phyloP scores from a whole-genome alignment of 1,140 invertebrate genomes.

The Brachionus plicatilis region DNA sequence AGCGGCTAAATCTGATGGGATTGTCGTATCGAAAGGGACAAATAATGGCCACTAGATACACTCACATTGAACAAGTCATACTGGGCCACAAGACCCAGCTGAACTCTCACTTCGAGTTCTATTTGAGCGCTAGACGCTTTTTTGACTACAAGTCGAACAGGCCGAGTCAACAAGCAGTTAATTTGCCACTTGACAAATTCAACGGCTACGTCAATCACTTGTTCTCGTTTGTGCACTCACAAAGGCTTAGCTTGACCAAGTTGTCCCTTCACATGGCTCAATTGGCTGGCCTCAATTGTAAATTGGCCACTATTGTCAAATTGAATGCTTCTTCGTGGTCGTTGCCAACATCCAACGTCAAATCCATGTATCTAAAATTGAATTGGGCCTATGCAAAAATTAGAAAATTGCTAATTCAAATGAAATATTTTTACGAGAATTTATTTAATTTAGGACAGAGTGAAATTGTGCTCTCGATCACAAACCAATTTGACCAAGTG shows the following conservation, averaged over 20 bases:
- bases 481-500: not conserved
- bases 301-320: not conserved
- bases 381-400: not conserved
- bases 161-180: not conserved
- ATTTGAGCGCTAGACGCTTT: not conserved
- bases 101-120: not conserved
- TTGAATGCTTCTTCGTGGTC: not conserved
- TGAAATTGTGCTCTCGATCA: not conserved
- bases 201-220: not conserved
- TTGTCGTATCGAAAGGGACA: slow-evolving; percentile 26
- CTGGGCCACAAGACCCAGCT: not conserved
- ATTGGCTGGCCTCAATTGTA: not conserved
- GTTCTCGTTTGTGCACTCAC: not conserved
- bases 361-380: not conserved
- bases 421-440: not conserved
- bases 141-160: not conserved
- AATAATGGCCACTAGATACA: not conserved
- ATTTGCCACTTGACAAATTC: not conserved
- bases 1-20: not conserved
- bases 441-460: not conserved
- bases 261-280: not conserved
- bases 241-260: not conserved
- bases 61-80: not conserved
- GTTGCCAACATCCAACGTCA: not conserved
- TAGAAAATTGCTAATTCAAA: not conserved